A percentile compares a stretch with the other conserved stretches of the same genome.
These are phyloP conservation scores for Thymelicus acteon DNA, from an alignment of 2,888 invertebrate genomes.

Conservation along the genomic window DNA sequence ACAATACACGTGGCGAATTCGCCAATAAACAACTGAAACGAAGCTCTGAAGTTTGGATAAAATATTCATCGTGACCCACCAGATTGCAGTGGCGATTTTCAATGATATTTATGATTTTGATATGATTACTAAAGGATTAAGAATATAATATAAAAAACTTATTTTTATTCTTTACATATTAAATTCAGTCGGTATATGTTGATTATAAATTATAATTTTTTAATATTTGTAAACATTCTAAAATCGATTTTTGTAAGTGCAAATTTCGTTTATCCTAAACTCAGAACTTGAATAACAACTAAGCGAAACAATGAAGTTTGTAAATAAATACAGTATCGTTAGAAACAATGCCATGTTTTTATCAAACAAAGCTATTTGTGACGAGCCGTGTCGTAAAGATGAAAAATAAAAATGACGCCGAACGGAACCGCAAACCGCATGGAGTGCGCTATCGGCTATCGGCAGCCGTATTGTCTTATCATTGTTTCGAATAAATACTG, in stretches of 20 bases:
- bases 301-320: no score
- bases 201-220: no score
- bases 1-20: slow-evolving; percentile 25
- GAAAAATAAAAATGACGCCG: slow-evolving; percentile 18
- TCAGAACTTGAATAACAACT: no score
- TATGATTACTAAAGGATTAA: no score
- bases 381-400: slow-evolving; percentile 19
- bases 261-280: no score
- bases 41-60: background rate
- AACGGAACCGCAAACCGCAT: slow-evolving; percentile 28
- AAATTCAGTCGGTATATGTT: no score
- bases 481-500: slow-evolving; percentile 29
- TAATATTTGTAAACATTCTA: no score
- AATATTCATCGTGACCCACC: no score
- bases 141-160: no score
- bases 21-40: slow-evolving; percentile 6
- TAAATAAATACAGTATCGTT: background rate
- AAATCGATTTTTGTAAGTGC: no score
- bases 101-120: slow-evolving; percentile 4
- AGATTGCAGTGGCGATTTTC: background rate
- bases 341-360: background rate
- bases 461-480: slow-evolving; percentile 26
- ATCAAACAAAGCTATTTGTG: slow-evolving; percentile 5
- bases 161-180: no score
- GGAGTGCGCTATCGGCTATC: slow-evolving; percentile 18